Evolutionary conservation across 2,888 invertebrate genomes (phyloP), one percentile per base, ranked within the genome.

Genomic region (Ophraella communa): DNA sequence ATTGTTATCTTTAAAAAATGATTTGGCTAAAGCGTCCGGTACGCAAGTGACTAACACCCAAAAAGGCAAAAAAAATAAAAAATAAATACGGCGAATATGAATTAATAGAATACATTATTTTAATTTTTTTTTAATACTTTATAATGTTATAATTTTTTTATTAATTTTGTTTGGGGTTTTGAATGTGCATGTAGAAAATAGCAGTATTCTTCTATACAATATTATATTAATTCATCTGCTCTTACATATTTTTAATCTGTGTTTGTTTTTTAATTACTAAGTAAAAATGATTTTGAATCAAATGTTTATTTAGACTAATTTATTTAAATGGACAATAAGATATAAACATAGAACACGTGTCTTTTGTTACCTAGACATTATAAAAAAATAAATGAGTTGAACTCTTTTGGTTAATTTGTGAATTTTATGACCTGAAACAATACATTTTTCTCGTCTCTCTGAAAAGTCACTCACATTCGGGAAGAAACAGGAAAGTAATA

Each of bases 1-100:
- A 61, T 83, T 95, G 42, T 80, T 94, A n/a, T 86, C 88, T 51
- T 82, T 95, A 54, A 95, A 95, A 81, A 87, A 88, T 69, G 86
- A 89, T 74, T 83, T 94, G 23, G 80, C 85, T 8, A 73, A 69
- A n/a, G 79, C 80, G 4, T 72, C 74, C 3, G 81, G 80, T 24
- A 70, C 70, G 55, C 72, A 78, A 20, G 17, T 72, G 18, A 66
- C 71, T n/a, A 56, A 65, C 7, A 53, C 63, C 35, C 74, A 72
- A 54, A 79, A 76, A 62, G 75, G 74, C 45, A 81, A 81, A 63
- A 71, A 81, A 79, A 64, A 71, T 71, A 53, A 81, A 80, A 71
- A 74, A 72, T 62, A 56, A n/a, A n/a, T n/a, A n/a, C n/a, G n/a
- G 35, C n/a, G 14, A 35, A 3, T n/a, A 11, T 14, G 4, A 11